Evolutionary conservation across 2,113 vertebrate genomes (phyloP).

Genomic region (Romanogobio albipinnatus): DNA sequence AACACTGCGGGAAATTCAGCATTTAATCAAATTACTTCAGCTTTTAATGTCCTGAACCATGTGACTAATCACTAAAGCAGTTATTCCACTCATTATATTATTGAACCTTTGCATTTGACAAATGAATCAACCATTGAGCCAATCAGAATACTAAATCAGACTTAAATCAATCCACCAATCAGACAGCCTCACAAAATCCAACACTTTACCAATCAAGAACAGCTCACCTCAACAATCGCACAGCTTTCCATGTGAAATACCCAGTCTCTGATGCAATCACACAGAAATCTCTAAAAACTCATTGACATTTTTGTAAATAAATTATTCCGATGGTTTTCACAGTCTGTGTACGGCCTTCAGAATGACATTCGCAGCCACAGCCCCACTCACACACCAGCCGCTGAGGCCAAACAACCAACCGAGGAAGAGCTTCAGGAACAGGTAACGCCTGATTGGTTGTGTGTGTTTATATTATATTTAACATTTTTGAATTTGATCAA

Average conservation of each 20-base stretch:
- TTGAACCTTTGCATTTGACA: neutral
- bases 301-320: constrained; percentile 12
- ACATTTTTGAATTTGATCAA: neutral
- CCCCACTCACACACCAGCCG: constrained; percentile 88
- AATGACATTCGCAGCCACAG: constrained; percentile 94
- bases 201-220: neutral
- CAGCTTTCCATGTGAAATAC: neutral
- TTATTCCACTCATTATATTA: neutral
- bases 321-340: constrained; percentile 9
- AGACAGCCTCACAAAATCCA: constrained; percentile 2
- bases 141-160: neutral
- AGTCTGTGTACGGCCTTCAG: constrained; percentile 97
- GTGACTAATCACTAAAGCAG: constrained; percentile 11
- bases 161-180: neutral
- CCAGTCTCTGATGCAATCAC: neutral
- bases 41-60: constrained; percentile 8
- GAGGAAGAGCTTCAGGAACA: constrained; percentile 93
- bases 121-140: constrained; percentile 4
- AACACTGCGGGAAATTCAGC: neutral
- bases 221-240: neutral
- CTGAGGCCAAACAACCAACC: constrained; percentile 92
- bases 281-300: neutral
- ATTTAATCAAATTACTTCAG: neutral
- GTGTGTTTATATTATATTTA: neutral
- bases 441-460: constrained; percentile 71